A percentile compares a stretch with the other conserved stretches of the same genome.
These are phyloP conservation scores for Pachydiplax longipennis DNA, from an alignment of 2,888 invertebrate species.

Conservation along the genomic window DNA sequence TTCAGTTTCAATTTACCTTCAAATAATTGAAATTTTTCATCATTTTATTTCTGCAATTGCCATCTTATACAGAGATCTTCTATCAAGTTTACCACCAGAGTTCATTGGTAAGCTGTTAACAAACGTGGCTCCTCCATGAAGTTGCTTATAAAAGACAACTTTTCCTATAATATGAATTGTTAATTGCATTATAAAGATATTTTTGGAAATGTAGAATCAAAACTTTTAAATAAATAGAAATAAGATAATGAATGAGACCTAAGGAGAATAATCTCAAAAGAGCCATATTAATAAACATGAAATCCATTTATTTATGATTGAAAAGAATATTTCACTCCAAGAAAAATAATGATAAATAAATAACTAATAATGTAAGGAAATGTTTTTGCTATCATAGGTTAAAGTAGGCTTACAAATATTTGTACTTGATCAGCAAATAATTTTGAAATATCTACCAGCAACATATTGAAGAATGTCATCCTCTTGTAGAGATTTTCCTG, in stretches of 20 bases:
- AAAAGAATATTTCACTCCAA: too few species aligned
- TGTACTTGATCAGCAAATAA: not conserved
- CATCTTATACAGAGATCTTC: not conserved
- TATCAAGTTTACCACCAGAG: slow-evolving; percentile 46
- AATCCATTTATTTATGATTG: too few species aligned
- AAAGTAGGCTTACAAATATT: not conserved
- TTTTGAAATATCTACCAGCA: not conserved
- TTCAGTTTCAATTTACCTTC: too few species aligned
- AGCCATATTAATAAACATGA: too few species aligned
- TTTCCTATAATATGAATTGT: not conserved
- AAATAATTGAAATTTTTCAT: not conserved
- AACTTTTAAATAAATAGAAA: too few species aligned
- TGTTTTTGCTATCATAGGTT: too few species aligned
- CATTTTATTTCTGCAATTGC: not conserved
- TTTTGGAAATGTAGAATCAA: too few species aligned
- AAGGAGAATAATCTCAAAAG: too few species aligned
- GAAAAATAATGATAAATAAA: too few species aligned
- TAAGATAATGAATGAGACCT: too few species aligned
- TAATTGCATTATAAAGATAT: too few species aligned
- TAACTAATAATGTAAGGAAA: too few species aligned
- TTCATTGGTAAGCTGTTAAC: slow-evolving; percentile 31
- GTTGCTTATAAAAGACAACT: not conserved
- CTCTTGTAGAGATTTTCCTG: not conserved
- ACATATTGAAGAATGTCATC: slow-evolving; percentile 32
- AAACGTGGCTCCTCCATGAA: slow-evolving; percentile 38